Percentiles rank a stretch among this genome's conserved stretches.
phyloP scores from a whole-genome alignment of 1,140 invertebrate species.

The Archegozetes longisetosus region DNA sequence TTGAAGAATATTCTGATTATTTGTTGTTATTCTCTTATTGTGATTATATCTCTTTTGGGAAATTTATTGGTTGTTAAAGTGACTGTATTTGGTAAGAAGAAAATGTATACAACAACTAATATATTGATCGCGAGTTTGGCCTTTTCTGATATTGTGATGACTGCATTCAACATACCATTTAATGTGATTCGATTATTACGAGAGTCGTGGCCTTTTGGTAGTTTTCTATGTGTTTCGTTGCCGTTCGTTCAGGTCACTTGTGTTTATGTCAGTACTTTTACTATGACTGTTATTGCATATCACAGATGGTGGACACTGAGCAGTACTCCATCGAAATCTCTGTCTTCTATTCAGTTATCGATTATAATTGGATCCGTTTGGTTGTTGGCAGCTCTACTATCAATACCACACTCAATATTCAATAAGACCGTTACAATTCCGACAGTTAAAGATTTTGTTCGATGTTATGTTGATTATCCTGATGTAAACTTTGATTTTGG shows the following conservation, averaged over 20 bases:
- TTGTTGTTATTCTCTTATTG: neutral
- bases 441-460: neutral
- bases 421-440: conserved; percentile 6
- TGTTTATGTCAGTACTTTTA: conserved; percentile 37
- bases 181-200: conserved; percentile 26
- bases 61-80: conserved; percentile 8
- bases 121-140: conserved; percentile 71
- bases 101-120: conserved; percentile 40
- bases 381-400: conserved; percentile 66
- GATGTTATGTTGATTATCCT: neutral
- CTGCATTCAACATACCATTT: conserved; percentile 69
- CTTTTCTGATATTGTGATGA: conserved; percentile 65
- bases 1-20: neutral
- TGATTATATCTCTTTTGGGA: conserved; percentile 9
- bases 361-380: conserved; percentile 44
- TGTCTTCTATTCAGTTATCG: conserved; percentile 23
- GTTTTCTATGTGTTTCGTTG: conserved; percentile 32
- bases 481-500: neutral
- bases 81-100: conserved; percentile 33
- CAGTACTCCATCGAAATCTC: conserved; percentile 28
- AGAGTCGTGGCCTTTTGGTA: conserved; percentile 33
- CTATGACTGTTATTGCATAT: conserved; percentile 36
- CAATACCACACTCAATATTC: conserved; percentile 80
- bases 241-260: conserved; percentile 31
- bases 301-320: conserved; percentile 29